These are phyloP conservation scores for Murina feae DNA, from an alignment of 2,113 vertebrate genomes.

Conservation along the genomic window DNA sequence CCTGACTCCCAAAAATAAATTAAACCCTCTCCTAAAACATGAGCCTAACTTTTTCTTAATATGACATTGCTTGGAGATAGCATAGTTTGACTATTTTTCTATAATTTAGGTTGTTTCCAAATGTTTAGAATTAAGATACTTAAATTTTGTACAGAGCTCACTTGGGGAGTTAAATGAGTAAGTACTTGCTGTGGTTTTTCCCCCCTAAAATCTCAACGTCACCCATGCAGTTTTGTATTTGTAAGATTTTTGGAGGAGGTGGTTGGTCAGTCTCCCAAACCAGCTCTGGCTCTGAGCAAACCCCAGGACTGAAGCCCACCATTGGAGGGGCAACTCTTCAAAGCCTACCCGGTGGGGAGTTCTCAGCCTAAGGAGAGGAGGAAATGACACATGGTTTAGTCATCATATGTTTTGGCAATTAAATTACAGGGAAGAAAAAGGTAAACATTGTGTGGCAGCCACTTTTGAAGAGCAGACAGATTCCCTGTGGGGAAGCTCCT, in stretches of 20 bases:
- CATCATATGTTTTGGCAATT: slow-evolving; percentile 30
- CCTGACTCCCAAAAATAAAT: neutral
- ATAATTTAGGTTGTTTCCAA: slow-evolving; percentile 5
- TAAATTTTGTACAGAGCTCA: neutral
- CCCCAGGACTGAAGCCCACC: neutral
- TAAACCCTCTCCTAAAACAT: neutral
- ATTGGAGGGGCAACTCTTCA: neutral
- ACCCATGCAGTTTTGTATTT: neutral
- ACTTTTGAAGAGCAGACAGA: slow-evolving; percentile 30
- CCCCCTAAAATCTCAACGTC: neutral
- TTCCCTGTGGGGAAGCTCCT: neutral
- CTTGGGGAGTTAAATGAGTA: neutral
- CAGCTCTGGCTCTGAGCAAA: neutral
- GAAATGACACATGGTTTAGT: slow-evolving; percentile 39
- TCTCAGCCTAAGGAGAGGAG: neutral
- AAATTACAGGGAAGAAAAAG: slow-evolving; percentile 41
- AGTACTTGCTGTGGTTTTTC: neutral
- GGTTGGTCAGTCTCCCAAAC: neutral
- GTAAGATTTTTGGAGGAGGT: neutral
- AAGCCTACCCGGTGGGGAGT: neutral
- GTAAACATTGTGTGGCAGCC: neutral
- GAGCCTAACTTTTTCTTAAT: neutral
- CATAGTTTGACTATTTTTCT: neutral
- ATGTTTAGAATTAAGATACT: slow-evolving; percentile 20
- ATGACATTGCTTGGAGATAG: neutral